A percentile compares a stretch with the other conserved stretches of the same genome.
Conservation (phyloP, 2,113 vertebrate genomes). For the Anser brachyrhynchus region DNA sequence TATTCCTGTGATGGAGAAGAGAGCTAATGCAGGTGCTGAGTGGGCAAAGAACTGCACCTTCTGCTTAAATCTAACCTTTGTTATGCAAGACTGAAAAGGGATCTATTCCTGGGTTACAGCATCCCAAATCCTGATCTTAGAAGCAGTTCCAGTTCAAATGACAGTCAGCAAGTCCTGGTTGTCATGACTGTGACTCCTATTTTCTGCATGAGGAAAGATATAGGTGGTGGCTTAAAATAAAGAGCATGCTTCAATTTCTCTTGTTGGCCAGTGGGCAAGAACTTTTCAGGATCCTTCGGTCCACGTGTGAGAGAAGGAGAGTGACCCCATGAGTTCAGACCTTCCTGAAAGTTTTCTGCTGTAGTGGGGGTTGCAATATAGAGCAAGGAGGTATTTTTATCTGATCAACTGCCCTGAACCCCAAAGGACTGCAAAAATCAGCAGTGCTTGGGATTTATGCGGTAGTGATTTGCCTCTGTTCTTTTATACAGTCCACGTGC, state of each 20-base stretch:
- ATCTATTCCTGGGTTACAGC: neutral
- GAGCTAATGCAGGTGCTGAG: neutral
- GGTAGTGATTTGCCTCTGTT: neutral
- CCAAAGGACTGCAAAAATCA: neutral
- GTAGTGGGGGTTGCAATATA: neutral
- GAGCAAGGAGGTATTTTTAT: neutral
- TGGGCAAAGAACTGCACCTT: neutral
- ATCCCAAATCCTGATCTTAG: neutral
- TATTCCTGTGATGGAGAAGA: neutral
- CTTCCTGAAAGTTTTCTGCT: neutral
- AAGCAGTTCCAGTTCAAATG: neutral
- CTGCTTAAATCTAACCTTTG: neutral
- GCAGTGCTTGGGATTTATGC: neutral
- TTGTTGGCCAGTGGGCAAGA: neutral
- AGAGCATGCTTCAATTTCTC: neutral
- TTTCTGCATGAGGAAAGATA: neutral
- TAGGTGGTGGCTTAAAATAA: neutral
- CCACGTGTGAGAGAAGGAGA: neutral
- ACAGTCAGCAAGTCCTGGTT: neutral
- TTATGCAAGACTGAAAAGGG: neutral
- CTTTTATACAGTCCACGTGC: neutral
- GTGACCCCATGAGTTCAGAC: neutral
- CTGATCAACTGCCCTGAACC: neutral
- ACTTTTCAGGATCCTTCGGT: neutral
- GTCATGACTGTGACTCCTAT: neutral